Percentiles rank a stretch among this genome's conserved stretches.
These are phyloP conservation scores for Cottus gobio DNA, from an alignment of 2,113 vertebrate genomes.

Conservation along the genomic window DNA sequence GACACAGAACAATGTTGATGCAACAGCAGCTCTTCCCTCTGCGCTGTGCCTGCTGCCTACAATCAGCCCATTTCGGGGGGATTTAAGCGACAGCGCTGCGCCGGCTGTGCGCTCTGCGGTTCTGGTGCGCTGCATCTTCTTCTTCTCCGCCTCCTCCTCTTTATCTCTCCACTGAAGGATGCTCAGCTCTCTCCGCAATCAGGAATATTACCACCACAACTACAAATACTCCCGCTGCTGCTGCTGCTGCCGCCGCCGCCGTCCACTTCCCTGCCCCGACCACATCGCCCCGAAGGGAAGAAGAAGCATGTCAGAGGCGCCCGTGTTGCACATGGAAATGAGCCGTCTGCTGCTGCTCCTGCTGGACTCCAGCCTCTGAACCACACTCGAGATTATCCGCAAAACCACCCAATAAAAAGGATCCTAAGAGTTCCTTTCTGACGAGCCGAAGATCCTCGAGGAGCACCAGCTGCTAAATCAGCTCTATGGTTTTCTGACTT, in stretches of 20 bases:
- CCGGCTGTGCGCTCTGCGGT: conserved; percentile 50
- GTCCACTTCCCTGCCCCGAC: conserved; percentile 38
- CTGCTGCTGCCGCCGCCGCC: neutral
- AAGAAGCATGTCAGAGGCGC: conserved; percentile 63
- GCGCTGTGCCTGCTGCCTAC: conserved; percentile 45
- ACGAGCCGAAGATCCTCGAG: conserved; percentile 19
- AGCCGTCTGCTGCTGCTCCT: conserved; percentile 46
- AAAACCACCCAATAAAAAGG: conserved; percentile 7
- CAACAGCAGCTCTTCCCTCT: conserved; percentile 58
- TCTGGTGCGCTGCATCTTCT: conserved; percentile 56
- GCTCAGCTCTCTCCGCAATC: conserved; percentile 41
- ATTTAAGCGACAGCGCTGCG: conserved; percentile 58
- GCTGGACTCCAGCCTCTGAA: conserved; percentile 61
- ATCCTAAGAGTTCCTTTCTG: conserved; percentile 48
- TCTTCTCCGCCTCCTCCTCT: conserved; percentile 18
- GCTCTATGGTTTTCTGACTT: conserved; percentile 65
- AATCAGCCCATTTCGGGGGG: conserved; percentile 54
- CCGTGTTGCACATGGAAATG: conserved; percentile 57
- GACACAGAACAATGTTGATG: conserved; percentile 69
- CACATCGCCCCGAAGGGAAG: conserved; percentile 51
- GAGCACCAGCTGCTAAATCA: conserved; percentile 38
- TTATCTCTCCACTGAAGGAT: conserved; percentile 65
- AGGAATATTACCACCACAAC: conserved; percentile 63
- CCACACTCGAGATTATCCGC: conserved; percentile 56
- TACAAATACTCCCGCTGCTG: conserved; percentile 16